Conservation (phyloP, 2,888 invertebrate species). For the Hypsopygia costalis region DNA sequence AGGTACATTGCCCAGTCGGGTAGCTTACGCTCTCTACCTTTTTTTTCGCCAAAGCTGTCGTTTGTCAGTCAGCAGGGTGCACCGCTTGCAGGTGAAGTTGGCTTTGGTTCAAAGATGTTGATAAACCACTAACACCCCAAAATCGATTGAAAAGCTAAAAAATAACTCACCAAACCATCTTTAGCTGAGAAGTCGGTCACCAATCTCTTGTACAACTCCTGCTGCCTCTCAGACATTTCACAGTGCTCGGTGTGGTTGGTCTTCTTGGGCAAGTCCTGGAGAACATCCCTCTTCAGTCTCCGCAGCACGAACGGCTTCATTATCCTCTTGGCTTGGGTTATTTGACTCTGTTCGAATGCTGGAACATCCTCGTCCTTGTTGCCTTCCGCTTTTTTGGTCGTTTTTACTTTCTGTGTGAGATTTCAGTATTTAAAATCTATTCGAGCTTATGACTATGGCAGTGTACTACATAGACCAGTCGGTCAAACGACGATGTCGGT, state of each 20-base stretch:
- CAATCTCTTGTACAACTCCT: constrained; percentile 87
- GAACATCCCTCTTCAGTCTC: constrained; percentile 92
- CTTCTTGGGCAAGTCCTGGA: constrained; percentile 92
- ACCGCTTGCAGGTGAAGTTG: no score
- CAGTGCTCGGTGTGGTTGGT: constrained; percentile 83
- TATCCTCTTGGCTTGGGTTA: constrained; percentile 95
- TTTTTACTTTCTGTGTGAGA: constrained; percentile 72
- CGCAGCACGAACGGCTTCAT: constrained; percentile 97
- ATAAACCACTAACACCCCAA: no score
- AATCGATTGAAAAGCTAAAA: no score
- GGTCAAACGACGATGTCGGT: no score
- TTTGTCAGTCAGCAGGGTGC: no score
- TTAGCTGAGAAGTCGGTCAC: constrained; percentile 84
- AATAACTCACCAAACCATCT: constrained; percentile 73
- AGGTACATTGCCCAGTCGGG: no score
- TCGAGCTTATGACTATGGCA: no score
- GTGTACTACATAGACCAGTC: no score
- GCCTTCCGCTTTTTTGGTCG: constrained; percentile 65
- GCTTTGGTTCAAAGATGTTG: no score
- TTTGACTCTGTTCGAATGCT: constrained; percentile 93
- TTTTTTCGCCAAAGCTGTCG: no score
- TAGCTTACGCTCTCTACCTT: no score
- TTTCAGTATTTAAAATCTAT: no score
- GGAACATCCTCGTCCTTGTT: constrained; percentile 82
- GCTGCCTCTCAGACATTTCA: constrained; percentile 86